Conservation (phyloP, 2,888 invertebrate species). For the Furcula furcula region DNA sequence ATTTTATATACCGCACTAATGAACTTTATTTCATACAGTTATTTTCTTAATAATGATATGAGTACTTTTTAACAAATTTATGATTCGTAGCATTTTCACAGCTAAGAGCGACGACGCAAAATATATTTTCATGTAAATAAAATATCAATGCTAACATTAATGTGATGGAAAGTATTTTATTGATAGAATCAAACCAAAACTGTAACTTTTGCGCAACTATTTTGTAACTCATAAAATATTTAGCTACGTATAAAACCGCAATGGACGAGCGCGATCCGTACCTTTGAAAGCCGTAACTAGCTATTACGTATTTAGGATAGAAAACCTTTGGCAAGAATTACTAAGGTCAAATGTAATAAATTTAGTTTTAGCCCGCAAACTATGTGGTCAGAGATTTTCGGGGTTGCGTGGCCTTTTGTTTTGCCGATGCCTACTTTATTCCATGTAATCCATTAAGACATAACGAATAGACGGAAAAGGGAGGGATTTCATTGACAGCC, state of each 20-base stretch:
- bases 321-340: constrained; percentile 76
- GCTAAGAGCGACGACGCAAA: constrained; percentile 4
- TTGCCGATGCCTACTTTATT: constrained; percentile 77
- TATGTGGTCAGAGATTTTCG: constrained; percentile 76
- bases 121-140: constrained; percentile 6
- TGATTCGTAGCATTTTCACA: constrained; percentile 1
- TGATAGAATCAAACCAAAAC: constrained; percentile 51
- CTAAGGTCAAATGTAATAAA: constrained; percentile 80
- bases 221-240: constrained; percentile 77
- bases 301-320: constrained; percentile 68
- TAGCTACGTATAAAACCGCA: constrained; percentile 72
- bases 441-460: constrained; percentile 77
- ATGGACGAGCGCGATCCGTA: constrained; percentile 52
- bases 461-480: constrained; percentile 71
- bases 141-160: constrained; percentile 27
- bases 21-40: background rate
- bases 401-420: constrained; percentile 70
- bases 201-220: constrained; percentile 60
- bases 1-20: too few species aligned
- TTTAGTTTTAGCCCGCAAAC: constrained; percentile 77
- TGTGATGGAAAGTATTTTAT: constrained; percentile 39
- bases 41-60: background rate
- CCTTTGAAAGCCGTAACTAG: constrained; percentile 71
- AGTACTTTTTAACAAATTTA: background rate
- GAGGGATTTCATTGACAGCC: constrained; percentile 72